Evolutionary conservation across 2,113 vertebrate genomes (phyloP), one percentile per base, ranked within the genome.

Genomic region (Alligator sinensis): DNA sequence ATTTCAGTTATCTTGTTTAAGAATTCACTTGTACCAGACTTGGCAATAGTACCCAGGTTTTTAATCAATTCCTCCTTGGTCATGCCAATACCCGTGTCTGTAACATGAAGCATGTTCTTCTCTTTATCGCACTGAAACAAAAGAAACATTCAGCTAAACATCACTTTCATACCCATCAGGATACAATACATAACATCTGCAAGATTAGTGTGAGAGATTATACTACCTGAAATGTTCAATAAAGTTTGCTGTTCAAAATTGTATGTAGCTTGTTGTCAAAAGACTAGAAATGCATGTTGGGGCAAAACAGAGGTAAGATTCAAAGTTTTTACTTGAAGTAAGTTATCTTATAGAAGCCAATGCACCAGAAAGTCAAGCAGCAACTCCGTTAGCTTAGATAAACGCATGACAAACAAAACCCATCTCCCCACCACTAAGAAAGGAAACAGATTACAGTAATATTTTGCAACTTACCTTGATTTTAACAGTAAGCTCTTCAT

Each of bases 21-120:
- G 97, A 99, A 99, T 98, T 99, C 99, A 80, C 99, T 99, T 66
- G 99, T 99, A 96, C 99, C 99, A 1, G 99, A 99, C 91, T 99
- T 99, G 11, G 99, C 99, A 82, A 99, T 99, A 68, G 99, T 99
- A 78, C 99, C 99, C 93, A 99, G 96, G 95, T 99, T 99, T 97
- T 98, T 99, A 58, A 99, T 98, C 57, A 99, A 91, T 54, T 99
- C 99, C 3, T 99, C 99, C 93, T 99, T 99, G 78, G 99, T 99
- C 99, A 99, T 99, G 95, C 99, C 99, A 87, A 99, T 98, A 68
- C 99, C 99, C 2, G 99, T 99, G 93, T 99, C 99, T 27, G 99
- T 99, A 96, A 99, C 98, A 61, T 99, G 99, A 47, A 99, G 98
- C 99, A 99, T 98, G 92, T 99, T 99, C 98, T 99, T 99, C 93